phyloP scores from a whole-genome alignment of 1,140 invertebrate genomes.

The Hormaphis cornu region DNA sequence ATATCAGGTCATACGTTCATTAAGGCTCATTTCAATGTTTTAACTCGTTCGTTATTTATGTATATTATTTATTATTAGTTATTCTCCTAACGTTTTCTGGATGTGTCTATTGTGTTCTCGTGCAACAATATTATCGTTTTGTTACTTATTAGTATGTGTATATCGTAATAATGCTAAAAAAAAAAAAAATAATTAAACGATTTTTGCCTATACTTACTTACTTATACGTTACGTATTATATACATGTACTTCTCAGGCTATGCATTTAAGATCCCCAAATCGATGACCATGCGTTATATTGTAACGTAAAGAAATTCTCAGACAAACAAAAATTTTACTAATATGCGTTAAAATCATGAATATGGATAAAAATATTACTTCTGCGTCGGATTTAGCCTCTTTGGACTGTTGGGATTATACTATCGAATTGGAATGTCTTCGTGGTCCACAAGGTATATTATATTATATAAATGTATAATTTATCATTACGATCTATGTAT shows the following conservation, averaged over 20 bases:
- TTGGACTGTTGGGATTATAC: conserved; percentile 73
- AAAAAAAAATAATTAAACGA: neutral
- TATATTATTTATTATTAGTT: neutral
- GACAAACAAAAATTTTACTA: neutral
- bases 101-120: neutral
- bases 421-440: conserved; percentile 65
- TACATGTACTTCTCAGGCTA: neutral
- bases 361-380: neutral
- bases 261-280: neutral
- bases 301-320: neutral
- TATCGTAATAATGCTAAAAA: neutral
- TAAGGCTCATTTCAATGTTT: neutral
- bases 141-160: conserved; percentile 3
- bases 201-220: neutral
- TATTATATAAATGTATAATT: no score
- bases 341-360: neutral
- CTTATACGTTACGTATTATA: neutral
- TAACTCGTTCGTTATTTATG: neutral
- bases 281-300: neutral
- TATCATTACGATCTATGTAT: no score
- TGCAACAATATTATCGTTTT: neutral
- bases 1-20: conserved; percentile 9
- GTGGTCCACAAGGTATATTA: conserved; percentile 56
- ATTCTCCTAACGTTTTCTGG: neutral
- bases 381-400: conserved; percentile 47